These are phyloP conservation scores for Amphipyra tragopoginis DNA, from an alignment of 2,888 invertebrate genomes.

Conservation along the genomic window DNA sequence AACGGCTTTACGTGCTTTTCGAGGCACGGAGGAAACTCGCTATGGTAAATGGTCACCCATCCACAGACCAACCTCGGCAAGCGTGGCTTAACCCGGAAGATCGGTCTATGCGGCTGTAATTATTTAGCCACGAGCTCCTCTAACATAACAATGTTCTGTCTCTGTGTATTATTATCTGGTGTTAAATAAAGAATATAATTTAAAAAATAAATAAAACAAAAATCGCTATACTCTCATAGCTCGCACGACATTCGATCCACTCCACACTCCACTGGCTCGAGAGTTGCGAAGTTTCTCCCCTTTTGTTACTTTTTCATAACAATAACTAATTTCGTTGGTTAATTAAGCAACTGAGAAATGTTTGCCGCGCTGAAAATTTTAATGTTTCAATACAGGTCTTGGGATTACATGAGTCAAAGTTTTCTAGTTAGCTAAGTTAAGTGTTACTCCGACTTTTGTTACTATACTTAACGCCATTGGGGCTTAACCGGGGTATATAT, in stretches of 20 bases:
- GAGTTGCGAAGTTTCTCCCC: constrained; percentile 69
- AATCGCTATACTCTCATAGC: constrained; percentile 26
- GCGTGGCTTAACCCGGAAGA: too few relatives aligned
- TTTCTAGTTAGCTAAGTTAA: constrained; percentile 52
- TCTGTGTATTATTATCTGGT: too few relatives aligned
- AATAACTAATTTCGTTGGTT: constrained; percentile 81
- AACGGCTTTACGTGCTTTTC: too few relatives aligned
- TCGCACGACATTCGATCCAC: constrained; percentile 37
- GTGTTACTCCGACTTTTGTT: constrained; percentile 40
- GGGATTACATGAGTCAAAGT: constrained; percentile 62
- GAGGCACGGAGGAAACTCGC: too few relatives aligned
- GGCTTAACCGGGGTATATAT: constrained; percentile 32
- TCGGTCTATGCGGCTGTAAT: too few relatives aligned
- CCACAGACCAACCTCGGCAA: too few relatives aligned
- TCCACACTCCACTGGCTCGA: constrained; percentile 65
- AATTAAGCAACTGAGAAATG: constrained; percentile 77
- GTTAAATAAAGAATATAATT: too few relatives aligned
- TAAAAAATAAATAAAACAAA: neutral
- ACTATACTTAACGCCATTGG: constrained; percentile 47
- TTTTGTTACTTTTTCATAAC: constrained; percentile 79
- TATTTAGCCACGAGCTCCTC: too few relatives aligned
- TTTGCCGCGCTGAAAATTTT: constrained; percentile 66
- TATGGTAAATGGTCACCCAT: too few relatives aligned
- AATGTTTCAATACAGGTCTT: constrained; percentile 68
- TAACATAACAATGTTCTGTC: too few relatives aligned